Percentiles rank a stretch among this genome's conserved stretches.
phyloP scores from a whole-genome alignment of 2,113 vertebrate species.

The Gymnorhina tibicen region DNA sequence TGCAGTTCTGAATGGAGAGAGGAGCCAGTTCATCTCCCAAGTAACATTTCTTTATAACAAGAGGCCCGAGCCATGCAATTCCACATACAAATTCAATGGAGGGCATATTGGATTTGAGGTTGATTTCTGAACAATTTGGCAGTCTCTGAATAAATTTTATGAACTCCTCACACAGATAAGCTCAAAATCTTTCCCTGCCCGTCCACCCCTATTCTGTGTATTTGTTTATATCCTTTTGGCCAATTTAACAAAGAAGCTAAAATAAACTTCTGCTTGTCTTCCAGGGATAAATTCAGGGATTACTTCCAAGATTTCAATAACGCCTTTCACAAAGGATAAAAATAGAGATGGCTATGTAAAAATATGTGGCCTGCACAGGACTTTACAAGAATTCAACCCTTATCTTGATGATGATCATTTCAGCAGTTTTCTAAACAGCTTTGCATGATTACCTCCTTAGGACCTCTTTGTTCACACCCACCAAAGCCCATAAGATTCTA shows the following conservation, averaged over 20 bases:
- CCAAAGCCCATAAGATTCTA: not conserved
- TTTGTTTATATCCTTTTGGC: not conserved
- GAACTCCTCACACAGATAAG: not conserved
- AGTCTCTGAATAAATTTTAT: not conserved
- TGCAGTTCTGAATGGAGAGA: not conserved
- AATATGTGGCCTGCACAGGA: constrained; percentile 12
- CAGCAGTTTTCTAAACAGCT: constrained; percentile 52
- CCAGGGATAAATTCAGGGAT: constrained; percentile 61
- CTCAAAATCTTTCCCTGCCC: not conserved
- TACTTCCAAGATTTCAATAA: constrained; percentile 55
- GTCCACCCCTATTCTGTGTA: not conserved
- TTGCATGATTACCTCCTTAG: not conserved
- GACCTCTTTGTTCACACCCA: not conserved
- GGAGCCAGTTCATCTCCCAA: not conserved
- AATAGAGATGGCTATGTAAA: not conserved
- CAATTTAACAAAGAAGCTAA: not conserved
- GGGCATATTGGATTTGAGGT: not conserved
- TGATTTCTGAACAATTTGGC: not conserved
- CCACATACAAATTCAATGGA: not conserved
- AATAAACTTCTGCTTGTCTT: constrained; percentile 41
- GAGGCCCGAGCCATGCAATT: not conserved
- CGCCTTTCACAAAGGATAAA: constrained; percentile 9
- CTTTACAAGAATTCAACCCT: constrained; percentile 25
- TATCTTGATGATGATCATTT: constrained; percentile 37
- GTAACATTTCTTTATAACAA: not conserved